Base-by-base conservation (phyloP, 2,113 vertebrate species). In the Ciconia maguari region DNA sequence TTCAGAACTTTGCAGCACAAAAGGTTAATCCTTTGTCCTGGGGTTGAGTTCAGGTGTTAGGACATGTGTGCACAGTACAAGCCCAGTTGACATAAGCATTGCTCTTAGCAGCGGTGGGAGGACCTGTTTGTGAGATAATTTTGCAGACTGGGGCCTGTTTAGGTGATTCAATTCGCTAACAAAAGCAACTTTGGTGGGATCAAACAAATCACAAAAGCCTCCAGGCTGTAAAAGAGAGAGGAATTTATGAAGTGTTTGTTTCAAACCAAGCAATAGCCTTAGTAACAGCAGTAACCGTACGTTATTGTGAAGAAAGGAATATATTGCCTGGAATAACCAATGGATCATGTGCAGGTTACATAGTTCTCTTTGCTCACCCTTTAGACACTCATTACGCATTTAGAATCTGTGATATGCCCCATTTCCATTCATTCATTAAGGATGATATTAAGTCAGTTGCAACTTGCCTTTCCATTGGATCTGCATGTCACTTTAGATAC, bases 61-160 rank as follows among this genome's bases (percentile, higher is more conserved):
- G 42, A 62, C 2, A 1, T 51, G 11, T n/a, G 14, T 81, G 27
- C 44, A 11, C 15, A 44, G 16, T 74, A 51, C 0, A 0, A 91
- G 41, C 25, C 13, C 16, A 13, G 10, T 0, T 95, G 60, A 34
- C 38, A 52, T 16, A 58, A 30, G 13, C 38, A 12, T 69, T 80
- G 32, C 42, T 29, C 48, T 29, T 80, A 61, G 75, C 34, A 77
- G 36, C 11, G 4, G 9, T 44, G 16, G 21, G 55, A 84, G n/a
- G 20, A 58, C 77, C 26, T 44, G 27, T 82, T 61, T 44, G 22
- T 88, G 92, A 87, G 26, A 76, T 77, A 2, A 10, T 81, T 76
- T 78, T 84, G 61, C 27, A 60, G 32, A 55, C 46, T 68, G 38
- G 32, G 32, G 17, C 15, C 7, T 36, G 12, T 41, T 52, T 41